Evolutionary conservation across 1,140 invertebrate genomes (phyloP), one percentile per base, ranked within the genome.

Genomic region (Xylocopa sonorina): DNA sequence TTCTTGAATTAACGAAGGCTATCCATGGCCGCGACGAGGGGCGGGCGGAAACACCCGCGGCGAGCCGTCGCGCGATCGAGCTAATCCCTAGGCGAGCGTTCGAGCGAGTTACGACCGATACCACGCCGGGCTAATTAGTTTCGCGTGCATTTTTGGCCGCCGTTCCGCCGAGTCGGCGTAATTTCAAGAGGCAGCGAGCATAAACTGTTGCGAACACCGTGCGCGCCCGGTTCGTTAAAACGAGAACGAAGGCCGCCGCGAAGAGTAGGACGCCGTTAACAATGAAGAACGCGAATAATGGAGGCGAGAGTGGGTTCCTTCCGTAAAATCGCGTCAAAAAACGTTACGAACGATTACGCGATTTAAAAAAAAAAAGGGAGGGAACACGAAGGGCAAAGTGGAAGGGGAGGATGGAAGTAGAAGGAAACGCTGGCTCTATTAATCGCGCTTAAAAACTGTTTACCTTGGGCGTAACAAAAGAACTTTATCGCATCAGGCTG

Each of bases 1-100:
- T 43, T 34, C 34, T 24, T 50, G 67, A 78, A 71, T 78, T 71
- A 78, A 62, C 55, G 55, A 71, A 41, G 32, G 32, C 48, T 46
- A 38, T 57, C 55, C n/a, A 18, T 62, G 60, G 50, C 41, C 55
- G 46, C 21, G 50, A 16, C 16, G 57, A 32, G 16, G 38, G 32
- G 43, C 16, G 57, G 27, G 16, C 29, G 32, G 43, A 60, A 51
- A 79, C 83, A 69, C 63, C 21, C 34, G 5, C 38, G 43, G n/a
- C 43, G n/a, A 41, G 16, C 34, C 9, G 18, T 50, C 29, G 21
- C 16, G 9, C 18, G 18, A 27, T 48, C 71, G 43, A 9, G 32
- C 16, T 74, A 74, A 51, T 74, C 51, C 38, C 43, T n/a, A n/a
- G 18, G 12, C 14, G 24, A 6, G 21, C 29, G n/a, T n/a, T 10